phyloP scores from a whole-genome alignment of 2,888 invertebrate genomes.

The Melieria omissa region DNA sequence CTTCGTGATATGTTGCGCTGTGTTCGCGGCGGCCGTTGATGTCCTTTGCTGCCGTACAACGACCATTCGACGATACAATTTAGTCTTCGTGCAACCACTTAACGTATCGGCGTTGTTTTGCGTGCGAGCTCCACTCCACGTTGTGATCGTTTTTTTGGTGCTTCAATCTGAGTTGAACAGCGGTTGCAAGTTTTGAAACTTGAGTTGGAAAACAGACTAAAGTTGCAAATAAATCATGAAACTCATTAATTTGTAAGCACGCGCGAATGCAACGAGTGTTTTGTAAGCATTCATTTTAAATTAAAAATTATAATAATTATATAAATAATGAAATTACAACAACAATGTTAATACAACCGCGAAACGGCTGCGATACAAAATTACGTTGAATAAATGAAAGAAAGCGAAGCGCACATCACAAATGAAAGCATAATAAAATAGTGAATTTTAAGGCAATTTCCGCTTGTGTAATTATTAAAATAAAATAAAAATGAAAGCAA shows the following conservation, averaged over 20 bases:
- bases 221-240: no score
- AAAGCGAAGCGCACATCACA: constrained; percentile 1
- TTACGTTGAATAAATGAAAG: constrained; percentile 2
- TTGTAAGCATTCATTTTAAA: constrained; percentile 7
- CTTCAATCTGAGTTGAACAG: constrained; percentile 36
- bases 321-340: neutral
- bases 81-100: constrained; percentile 66
- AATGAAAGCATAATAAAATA: constrained; percentile 29
- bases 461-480: constrained; percentile 40
- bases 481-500: neutral
- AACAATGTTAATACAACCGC: neutral
- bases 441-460: constrained; percentile 46
- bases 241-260: neutral
- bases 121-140: constrained; percentile 35
- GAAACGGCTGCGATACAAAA: neutral
- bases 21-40: constrained; percentile 12
- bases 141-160: constrained; percentile 12
- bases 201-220: no score
- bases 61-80: constrained; percentile 50
- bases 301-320: constrained; percentile 11
- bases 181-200: neutral
- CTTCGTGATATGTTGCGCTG: no score
- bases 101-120: constrained; percentile 63
- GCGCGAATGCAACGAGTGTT: neutral
- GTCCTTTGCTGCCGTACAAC: constrained; percentile 20